These are phyloP conservation scores for Eutolmus rufibarbis DNA, from an alignment of 2,888 invertebrate species.

Conservation along the genomic window DNA sequence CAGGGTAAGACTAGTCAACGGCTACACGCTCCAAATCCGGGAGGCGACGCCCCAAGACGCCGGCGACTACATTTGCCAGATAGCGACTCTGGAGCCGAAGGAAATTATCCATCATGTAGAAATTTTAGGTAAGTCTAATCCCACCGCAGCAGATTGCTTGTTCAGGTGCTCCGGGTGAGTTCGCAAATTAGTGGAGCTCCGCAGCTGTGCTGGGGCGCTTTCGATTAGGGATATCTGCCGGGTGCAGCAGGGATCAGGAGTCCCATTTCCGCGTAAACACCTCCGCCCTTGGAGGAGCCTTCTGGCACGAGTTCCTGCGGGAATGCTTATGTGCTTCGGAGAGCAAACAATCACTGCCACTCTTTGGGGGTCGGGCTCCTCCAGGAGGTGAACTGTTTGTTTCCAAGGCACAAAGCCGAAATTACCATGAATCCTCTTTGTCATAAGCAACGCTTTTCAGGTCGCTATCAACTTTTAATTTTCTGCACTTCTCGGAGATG, in stretches of 20 bases:
- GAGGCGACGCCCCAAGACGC: constrained; percentile 67
- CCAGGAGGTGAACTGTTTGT: background rate
- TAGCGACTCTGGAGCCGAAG: constrained; percentile 66
- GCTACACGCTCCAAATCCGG: constrained; percentile 67
- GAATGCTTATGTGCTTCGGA: background rate
- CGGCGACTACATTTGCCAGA: constrained; percentile 69
- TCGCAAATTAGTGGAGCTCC: background rate
- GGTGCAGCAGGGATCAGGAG: background rate
- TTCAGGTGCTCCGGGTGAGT: background rate
- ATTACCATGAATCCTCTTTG: background rate
- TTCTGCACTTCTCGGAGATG: background rate
- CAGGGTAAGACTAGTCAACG: constrained; percentile 66
- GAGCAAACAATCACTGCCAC: background rate
- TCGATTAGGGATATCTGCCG: background rate
- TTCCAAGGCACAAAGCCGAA: background rate
- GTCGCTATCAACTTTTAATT: background rate
- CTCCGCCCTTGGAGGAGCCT: background rate
- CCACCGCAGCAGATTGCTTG: background rate
- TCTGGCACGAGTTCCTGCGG: background rate
- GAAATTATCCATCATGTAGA: constrained; percentile 68
- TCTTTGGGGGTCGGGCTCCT: background rate
- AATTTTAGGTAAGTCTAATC: constrained; percentile 65
- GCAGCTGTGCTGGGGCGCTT: background rate
- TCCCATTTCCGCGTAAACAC: background rate
- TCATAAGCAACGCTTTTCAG: background rate